Evolutionary conservation across 2,113 vertebrate genomes (phyloP), one percentile per base, ranked within the genome.

Genomic region (Mormyrus lacerda): DNA sequence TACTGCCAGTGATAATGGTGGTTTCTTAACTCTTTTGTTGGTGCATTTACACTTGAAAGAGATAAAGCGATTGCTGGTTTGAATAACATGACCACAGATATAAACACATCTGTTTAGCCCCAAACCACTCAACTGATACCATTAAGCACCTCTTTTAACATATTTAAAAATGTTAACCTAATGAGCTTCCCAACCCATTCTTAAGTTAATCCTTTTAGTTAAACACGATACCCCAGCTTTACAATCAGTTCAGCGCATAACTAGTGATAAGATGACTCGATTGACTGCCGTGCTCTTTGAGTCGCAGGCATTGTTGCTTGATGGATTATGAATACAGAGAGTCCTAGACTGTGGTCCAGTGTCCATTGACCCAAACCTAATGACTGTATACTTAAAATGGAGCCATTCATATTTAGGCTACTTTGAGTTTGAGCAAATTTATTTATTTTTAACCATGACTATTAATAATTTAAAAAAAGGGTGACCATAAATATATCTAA

Each of bases 401-500:
- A 69, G 61, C 61, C 61, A 27, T 13, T 69, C 31, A 69, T 69
- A 69, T 69, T 69, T 31, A 69, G 61, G 27, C 61, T 69, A 31
- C 61, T 69, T 69, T 69, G 9, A 65, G 4, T 19, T 53, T 35
- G 8, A 85, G 51, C 4, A 86, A 19, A 65, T 47, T 21, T 65
- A 31, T 85, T 86, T 21, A 27, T 47, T 45, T 47, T 85, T 69
- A 50, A 89, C 85, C 31, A 73, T 55, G 4, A 89, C 35, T 48
- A 42, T 8, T 48, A 50, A 89, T 89, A 85, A 85, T 86, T 85
- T 35, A 86, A 47, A 85, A 89, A 89, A 89, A 55, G 53, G 65
- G 73, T 45, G 19, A 84, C 82, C 82, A 84, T 84, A 89, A 87
- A 87, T 87, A 87, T 48, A 24, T 87, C 50, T 53, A 87, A 83